Conservation (phyloP, 1,140 invertebrate genomes). For the Hyphantria cunea region DNA sequence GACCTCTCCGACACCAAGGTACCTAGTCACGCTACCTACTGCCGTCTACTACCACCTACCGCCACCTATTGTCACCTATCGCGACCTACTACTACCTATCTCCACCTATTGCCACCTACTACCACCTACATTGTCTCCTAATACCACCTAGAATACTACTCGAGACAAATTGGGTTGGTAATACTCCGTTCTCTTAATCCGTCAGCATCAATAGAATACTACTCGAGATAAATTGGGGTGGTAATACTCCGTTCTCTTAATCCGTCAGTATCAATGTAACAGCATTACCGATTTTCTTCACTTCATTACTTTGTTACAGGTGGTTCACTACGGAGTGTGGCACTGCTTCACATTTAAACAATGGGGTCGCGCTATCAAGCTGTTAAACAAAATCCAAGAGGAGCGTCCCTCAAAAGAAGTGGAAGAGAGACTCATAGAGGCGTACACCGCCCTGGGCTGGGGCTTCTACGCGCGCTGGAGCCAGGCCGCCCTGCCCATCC, state of each 20-base stretch:
- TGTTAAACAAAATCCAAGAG: constrained; percentile 89
- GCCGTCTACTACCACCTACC: neutral
- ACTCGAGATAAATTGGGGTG: too few relatives aligned
- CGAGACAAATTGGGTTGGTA: too few relatives aligned
- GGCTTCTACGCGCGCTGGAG: constrained; percentile 84
- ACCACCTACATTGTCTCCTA: too few relatives aligned
- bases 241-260: too few relatives aligned
- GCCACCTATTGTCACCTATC: too few relatives aligned
- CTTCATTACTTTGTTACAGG: constrained; percentile 10
- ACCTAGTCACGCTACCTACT: constrained; percentile 36
- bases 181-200: too few relatives aligned
- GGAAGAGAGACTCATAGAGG: constrained; percentile 87
- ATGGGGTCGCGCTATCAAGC: constrained; percentile 91
- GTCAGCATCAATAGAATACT: too few relatives aligned
- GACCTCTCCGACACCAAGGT: constrained; percentile 91
- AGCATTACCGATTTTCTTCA: too few relatives aligned
- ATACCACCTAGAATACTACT: too few relatives aligned
- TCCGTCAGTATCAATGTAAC: too few relatives aligned
- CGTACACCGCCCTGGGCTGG: constrained; percentile 87
- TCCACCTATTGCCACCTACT: too few relatives aligned
- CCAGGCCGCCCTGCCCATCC: constrained; percentile 82
- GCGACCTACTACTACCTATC: too few relatives aligned
- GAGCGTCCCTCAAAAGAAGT: constrained; percentile 89
- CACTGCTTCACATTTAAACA: constrained; percentile 90
- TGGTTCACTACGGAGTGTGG: constrained; percentile 87